Conservation (phyloP, 2,797 vertebrate species). For the Cuculus canorus region DNA sequence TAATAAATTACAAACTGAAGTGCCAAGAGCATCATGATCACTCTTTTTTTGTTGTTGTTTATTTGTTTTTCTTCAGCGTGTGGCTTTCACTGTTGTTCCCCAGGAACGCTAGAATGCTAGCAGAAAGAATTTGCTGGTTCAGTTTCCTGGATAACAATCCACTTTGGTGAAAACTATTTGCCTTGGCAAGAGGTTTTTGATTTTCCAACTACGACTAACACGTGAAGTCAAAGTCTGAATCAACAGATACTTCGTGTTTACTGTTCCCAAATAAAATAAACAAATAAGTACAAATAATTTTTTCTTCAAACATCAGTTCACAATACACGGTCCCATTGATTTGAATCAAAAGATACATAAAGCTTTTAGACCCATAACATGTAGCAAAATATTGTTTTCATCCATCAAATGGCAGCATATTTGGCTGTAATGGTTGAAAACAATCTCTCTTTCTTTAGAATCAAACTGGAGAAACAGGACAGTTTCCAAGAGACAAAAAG, state of each 20-base stretch:
- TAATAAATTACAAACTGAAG: constrained; percentile 26
- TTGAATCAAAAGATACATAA: not conserved
- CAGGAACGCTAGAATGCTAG: constrained; percentile 27
- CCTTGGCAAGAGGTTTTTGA: constrained; percentile 1
- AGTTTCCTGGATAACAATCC: constrained; percentile 31
- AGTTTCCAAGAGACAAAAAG: not conserved
- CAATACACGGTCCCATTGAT: not conserved
- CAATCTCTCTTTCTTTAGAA: not conserved
- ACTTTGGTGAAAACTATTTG: constrained; percentile 41
- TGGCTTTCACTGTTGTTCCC: constrained; percentile 21
- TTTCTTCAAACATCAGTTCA: not conserved
- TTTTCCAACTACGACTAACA: not conserved
- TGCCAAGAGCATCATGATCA: not conserved
- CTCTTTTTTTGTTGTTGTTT: not conserved
- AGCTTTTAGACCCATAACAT: not conserved
- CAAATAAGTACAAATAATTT: not conserved
- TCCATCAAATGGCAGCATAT: not conserved
- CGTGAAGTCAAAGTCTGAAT: not conserved
- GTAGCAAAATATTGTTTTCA: not conserved
- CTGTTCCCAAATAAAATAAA: not conserved
- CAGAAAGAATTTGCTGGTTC: constrained; percentile 27
- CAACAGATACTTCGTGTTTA: not conserved
- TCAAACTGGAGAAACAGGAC: not conserved
- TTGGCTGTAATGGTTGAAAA: not conserved
- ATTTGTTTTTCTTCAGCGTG: not conserved